Conservation (phyloP, 2,797 vertebrate species). For the Lacerta agilis region DNA sequence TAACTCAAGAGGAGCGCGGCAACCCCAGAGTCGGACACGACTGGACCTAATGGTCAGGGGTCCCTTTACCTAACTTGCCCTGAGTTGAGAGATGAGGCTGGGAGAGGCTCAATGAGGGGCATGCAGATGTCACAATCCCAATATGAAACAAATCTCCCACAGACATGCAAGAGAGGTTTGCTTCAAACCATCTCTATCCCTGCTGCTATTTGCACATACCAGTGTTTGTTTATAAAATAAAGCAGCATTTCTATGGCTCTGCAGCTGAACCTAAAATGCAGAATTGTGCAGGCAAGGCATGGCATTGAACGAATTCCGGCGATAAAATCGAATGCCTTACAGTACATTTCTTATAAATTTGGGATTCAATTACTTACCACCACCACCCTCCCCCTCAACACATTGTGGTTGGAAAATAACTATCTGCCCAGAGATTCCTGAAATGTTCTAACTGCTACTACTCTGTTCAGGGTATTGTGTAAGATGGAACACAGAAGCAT, state of each 20-base stretch:
- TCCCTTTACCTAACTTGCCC: background rate
- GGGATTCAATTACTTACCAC: background rate
- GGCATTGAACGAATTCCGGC: background rate
- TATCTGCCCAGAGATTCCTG: background rate
- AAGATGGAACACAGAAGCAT: constrained; percentile 13
- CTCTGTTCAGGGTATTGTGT: constrained; percentile 44
- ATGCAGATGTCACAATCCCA: background rate
- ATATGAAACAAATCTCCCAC: background rate
- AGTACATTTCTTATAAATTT: background rate
- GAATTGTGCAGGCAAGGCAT: background rate
- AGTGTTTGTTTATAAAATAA: background rate
- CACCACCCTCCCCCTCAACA: background rate
- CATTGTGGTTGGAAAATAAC: constrained; percentile 5
- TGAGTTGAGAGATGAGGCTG: background rate
- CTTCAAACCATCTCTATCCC: background rate
- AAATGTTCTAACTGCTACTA: constrained; percentile 38
- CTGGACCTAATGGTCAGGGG: no score
- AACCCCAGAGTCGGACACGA: no score
- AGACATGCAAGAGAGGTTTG: background rate
- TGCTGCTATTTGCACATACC: background rate
- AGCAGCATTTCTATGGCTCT: background rate
- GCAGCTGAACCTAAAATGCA: background rate
- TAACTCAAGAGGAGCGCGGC: no score
- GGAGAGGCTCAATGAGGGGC: background rate
- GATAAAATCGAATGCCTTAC: background rate